phyloP scores from a whole-genome alignment of 2,888 invertebrate species.

The Cactoblastis cactorum region DNA sequence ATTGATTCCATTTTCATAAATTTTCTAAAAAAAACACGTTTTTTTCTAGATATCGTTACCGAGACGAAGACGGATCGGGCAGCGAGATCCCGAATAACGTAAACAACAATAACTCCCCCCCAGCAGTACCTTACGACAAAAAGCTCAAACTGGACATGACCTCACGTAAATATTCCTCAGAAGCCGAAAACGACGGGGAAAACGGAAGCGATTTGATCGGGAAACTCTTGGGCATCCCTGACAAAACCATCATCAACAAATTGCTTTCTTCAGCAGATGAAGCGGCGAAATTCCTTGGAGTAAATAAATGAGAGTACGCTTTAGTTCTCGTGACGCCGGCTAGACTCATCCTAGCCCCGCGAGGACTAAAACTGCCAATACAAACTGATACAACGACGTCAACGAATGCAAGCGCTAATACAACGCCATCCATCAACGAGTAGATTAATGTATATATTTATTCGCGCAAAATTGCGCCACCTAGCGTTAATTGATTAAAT shows the following conservation, averaged over 20 bases:
- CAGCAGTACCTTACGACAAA: constrained; percentile 76
- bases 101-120: constrained; percentile 78
- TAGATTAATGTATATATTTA: constrained; percentile 26
- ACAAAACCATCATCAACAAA: constrained; percentile 91
- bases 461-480: constrained; percentile 11
- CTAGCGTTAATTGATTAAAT: constrained; percentile 12
- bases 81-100: constrained; percentile 71
- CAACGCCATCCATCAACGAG: constrained; percentile 57
- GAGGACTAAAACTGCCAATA: constrained; percentile 60
- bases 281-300: constrained; percentile 92
- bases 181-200: constrained; percentile 75
- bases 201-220: constrained; percentile 89
- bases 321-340: constrained; percentile 74
- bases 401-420: constrained; percentile 37
- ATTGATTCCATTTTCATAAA: background rate
- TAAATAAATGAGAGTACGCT: constrained; percentile 84
- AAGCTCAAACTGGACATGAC: constrained; percentile 72
- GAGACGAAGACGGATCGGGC: constrained; percentile 68
- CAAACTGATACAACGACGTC: constrained; percentile 31
- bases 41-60: constrained; percentile 57
- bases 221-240: constrained; percentile 92
- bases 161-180: constrained; percentile 70
- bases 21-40: background rate
- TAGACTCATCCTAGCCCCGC: constrained; percentile 67
- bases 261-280: constrained; percentile 89